Base-by-base conservation (phyloP, 2,888 invertebrate species). In the Myopa tessellatipennis region DNA sequence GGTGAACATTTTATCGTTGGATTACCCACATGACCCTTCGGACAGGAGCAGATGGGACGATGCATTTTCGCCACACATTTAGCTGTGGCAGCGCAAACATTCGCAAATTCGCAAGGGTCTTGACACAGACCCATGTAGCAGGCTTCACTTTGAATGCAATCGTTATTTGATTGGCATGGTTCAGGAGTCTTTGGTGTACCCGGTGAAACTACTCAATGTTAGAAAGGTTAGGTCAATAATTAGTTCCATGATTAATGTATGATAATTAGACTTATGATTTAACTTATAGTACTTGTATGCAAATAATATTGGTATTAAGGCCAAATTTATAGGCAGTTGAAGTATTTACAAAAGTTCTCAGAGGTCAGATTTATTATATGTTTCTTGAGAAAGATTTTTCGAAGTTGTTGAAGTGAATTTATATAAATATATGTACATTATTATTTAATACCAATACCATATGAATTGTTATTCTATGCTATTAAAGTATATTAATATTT, bases 111-210 rank as follows among this genome's bases (percentile, higher is more conserved):
- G 90, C 95, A 96, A 83, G 95, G 95, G 90, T 95, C 93, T 89
- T 94, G 93, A 90, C 95, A 96, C 84, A 93, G 90, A 85, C 93
- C 94, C 92, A 94, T 94, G 90, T 94, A 94, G 90, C 96, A 96
- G 86, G 95, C 94, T 91, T 95, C 94, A 83, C 92, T 93, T 87
- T 94, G 93, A 90, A 94, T 93, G 91, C 96, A 96, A 90, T 96
- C 94, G 87, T 93, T 93, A 90, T 95, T 94, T 88, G 94, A 93
- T 90, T 93, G 92, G 91, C 95, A 96, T 86, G 94, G 94, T 90
- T 93, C 94, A 85, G 93, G 94, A 88, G 91, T 92, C 90, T 93
- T 94, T 85, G 92, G 91, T 88, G 91, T 91, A 89, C 93, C 93
- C 85, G 92, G 92, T 88, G 93, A 91, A 91, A 93, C 94, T 94